These are phyloP conservation scores for Acronicta aceris DNA, from an alignment of 2,888 invertebrate species.

Conservation along the genomic window DNA sequence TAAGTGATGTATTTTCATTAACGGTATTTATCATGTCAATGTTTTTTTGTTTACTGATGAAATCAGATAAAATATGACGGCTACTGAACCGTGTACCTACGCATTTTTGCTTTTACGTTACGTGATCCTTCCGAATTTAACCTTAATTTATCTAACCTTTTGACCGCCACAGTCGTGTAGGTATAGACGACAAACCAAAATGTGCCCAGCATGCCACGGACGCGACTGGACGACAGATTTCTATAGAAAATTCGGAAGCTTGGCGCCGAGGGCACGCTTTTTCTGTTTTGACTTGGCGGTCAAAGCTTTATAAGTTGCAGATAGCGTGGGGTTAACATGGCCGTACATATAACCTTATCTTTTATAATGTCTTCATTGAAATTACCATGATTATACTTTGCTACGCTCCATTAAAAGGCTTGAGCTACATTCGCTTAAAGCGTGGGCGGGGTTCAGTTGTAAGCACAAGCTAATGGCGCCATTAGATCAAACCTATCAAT, in stretches of 20 bases:
- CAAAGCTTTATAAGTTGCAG: too few relatives aligned
- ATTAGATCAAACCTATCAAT: constrained; percentile 3
- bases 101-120: not conserved
- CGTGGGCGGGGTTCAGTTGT: constrained; percentile 12
- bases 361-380: constrained; percentile 33
- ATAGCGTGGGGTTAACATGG: constrained; percentile 9
- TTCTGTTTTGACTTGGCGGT: too few relatives aligned
- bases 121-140: too few relatives aligned
- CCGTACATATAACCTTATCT: constrained; percentile 30
- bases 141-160: too few relatives aligned
- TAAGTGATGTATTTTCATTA: not conserved
- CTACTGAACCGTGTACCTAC: not conserved
- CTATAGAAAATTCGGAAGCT: too few relatives aligned
- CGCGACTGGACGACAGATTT: too few relatives aligned
- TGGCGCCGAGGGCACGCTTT: too few relatives aligned
- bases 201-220: too few relatives aligned
- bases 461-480: constrained; percentile 8
- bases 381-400: constrained; percentile 29
- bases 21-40: not conserved
- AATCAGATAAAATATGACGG: not conserved
- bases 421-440: constrained; percentile 22
- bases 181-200: too few relatives aligned
- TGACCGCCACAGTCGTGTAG: too few relatives aligned
- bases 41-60: constrained; percentile 1
- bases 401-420: constrained; percentile 39